Conservation (phyloP, 2,888 invertebrate species). For the Lithophane ornitopus region DNA sequence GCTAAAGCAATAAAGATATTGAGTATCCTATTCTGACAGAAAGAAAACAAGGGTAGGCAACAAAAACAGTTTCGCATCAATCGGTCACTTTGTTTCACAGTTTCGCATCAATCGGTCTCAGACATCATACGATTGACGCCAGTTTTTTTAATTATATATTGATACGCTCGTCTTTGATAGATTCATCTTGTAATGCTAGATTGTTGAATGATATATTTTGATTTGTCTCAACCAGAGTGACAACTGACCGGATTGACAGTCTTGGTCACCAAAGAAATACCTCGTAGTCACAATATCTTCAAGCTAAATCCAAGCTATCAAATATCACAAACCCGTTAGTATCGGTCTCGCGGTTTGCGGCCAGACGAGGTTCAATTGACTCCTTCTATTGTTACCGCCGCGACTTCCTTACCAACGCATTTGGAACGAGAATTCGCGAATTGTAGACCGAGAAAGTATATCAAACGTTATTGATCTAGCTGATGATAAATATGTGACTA, state of each 20-base stretch:
- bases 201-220: background rate
- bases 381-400: constrained; percentile 57
- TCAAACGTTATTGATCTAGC: constrained; percentile 34
- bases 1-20: no score
- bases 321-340: constrained; percentile 57
- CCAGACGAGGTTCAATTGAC: constrained; percentile 58
- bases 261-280: background rate
- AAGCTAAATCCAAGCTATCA: constrained; percentile 54
- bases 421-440: constrained; percentile 55
- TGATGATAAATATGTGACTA: constrained; percentile 1
- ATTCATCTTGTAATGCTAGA: background rate
- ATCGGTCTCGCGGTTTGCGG: constrained; percentile 65
- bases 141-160: background rate
- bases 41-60: background rate
- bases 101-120: background rate
- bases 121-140: background rate
- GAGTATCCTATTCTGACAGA: background rate
- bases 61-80: background rate
- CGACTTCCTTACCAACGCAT: constrained; percentile 56
- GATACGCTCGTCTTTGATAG: background rate
- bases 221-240: background rate
- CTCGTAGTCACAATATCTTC: constrained; percentile 22
- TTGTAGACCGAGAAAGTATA: constrained; percentile 49
- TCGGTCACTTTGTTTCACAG: no score
- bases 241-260: background rate